Percentiles rank a stretch among this genome's conserved stretches.
These are phyloP conservation scores for Phylloscopus whistleri DNA, from an alignment of 2,113 vertebrate genomes.

Conservation along the genomic window DNA sequence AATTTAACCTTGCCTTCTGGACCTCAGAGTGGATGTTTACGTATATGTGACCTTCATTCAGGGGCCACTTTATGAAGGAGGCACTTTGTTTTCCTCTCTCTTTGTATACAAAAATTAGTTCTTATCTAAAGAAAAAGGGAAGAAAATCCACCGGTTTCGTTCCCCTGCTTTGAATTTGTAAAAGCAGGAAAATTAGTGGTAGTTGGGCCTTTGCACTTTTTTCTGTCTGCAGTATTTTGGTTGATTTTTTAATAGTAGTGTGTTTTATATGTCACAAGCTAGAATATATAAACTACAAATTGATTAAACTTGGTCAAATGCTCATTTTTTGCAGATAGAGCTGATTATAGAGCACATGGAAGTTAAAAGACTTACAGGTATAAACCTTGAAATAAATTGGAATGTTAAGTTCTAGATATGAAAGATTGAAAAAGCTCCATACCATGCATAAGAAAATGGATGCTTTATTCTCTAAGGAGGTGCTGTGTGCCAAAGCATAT, in stretches of 20 bases:
- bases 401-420: background rate
- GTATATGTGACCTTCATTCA: background rate
- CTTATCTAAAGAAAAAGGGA: background rate
- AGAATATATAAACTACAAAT: background rate
- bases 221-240: background rate
- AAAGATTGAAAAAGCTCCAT: background rate
- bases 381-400: background rate
- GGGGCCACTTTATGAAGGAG: background rate
- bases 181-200: background rate
- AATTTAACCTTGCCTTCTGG: background rate
- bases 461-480: background rate
- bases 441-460: background rate
- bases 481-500: background rate
- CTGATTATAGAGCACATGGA: background rate
- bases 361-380: background rate
- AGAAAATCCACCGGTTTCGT: fast-evolving
- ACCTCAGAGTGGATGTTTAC: background rate
- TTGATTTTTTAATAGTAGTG: background rate
- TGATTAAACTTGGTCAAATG: background rate
- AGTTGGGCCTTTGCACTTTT: background rate
- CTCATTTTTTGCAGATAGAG: background rate
- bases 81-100: background rate
- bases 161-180: background rate
- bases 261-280: background rate
- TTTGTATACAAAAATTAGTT: background rate